These are phyloP conservation scores for Dolichallabes microphthalmus DNA, from an alignment of 2,113 vertebrate species.

Conservation along the genomic window DNA sequence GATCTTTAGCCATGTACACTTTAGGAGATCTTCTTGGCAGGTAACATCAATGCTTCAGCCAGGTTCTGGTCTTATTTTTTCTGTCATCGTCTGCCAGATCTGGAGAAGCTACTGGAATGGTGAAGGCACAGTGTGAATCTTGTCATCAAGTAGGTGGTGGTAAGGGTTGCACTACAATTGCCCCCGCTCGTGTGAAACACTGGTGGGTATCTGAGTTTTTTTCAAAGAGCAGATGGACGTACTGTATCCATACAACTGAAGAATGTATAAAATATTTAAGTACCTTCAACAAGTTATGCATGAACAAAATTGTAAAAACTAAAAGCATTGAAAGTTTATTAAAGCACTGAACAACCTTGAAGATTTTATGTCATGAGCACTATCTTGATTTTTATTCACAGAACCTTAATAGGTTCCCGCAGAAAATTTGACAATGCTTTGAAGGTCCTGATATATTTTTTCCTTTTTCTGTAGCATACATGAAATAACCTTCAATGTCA, in stretches of 20 bases:
- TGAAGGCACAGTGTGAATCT: background rate
- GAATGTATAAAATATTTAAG: background rate
- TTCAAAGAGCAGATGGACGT: background rate
- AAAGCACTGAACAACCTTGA: background rate
- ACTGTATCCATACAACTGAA: no score
- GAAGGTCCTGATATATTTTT: background rate
- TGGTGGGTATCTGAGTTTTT: background rate
- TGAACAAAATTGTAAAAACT: background rate
- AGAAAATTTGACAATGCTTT: background rate
- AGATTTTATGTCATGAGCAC: background rate
- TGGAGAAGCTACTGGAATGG: background rate
- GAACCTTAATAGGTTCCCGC: background rate
- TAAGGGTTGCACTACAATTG: background rate
- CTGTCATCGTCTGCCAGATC: slow-evolving; percentile 15
- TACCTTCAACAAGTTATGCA: background rate
- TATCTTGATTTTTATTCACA: background rate
- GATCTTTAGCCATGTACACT: slow-evolving; percentile 3
- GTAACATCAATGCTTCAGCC: background rate
- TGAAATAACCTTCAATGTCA: background rate
- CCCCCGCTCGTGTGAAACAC: background rate
- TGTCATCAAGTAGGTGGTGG: background rate
- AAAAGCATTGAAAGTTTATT: background rate
- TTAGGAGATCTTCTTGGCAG: slow-evolving; percentile 17
- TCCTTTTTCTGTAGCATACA: background rate
- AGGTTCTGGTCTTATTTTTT: background rate